Conservation (phyloP, 1,140 invertebrate species). For the Drosophila rhopaloa region DNA sequence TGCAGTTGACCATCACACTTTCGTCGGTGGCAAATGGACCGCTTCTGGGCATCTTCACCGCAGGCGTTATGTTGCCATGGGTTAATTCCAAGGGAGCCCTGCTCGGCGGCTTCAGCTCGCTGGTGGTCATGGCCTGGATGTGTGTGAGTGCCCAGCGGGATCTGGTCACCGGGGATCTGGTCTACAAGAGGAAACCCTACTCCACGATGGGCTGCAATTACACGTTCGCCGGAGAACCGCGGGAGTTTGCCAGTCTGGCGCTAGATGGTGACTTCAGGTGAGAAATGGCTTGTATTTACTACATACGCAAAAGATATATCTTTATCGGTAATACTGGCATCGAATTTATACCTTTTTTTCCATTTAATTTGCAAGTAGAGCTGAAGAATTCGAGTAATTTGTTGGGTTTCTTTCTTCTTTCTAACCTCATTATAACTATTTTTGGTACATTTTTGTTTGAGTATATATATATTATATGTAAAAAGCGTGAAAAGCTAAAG, state of each 20-base stretch:
- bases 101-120: slow-evolving; percentile 89
- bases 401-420: not conserved
- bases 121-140: slow-evolving; percentile 93
- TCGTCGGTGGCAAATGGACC: slow-evolving; percentile 90
- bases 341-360: no score
- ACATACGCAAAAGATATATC: no score
- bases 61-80: slow-evolving; percentile 93
- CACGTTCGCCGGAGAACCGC: slow-evolving; percentile 62
- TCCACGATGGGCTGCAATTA: slow-evolving; percentile 91
- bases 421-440: not conserved
- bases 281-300: not conserved
- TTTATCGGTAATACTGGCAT: no score
- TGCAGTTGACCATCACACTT: slow-evolving; percentile 88
- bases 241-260: slow-evolving; percentile 54
- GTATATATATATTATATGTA: no score
- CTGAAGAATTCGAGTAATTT: not conserved
- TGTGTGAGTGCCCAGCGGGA: slow-evolving; percentile 91
- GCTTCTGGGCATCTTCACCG: slow-evolving; percentile 91
- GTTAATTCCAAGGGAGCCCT: slow-evolving; percentile 91
- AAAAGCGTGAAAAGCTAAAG: no score
- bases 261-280: slow-evolving; percentile 50
- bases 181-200: slow-evolving; percentile 88
- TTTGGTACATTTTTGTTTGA: not conserved
- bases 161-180: slow-evolving; percentile 87
- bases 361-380: not conserved